Conservation (phyloP, 2,113 vertebrate genomes). For the Lynx canadensis region DNA sequence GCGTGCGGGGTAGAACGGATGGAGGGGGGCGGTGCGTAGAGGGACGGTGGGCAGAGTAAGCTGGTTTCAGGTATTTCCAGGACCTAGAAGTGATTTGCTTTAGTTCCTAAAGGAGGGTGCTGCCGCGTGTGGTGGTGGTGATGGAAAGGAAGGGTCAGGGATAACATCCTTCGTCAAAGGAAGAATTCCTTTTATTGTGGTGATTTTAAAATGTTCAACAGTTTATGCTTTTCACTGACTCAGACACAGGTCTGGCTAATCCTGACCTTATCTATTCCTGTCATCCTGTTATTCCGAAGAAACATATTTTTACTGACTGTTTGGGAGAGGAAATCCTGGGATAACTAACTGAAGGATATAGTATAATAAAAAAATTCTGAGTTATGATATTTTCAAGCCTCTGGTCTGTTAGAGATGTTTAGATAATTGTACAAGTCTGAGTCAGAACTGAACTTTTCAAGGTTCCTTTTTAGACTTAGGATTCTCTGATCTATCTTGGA, state of each 20-base stretch:
- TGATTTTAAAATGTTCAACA: slow-evolving; percentile 39
- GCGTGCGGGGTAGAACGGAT: background rate
- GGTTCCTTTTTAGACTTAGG: slow-evolving; percentile 41
- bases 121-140: background rate
- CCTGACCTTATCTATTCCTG: slow-evolving; percentile 38
- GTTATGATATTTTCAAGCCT: slow-evolving; percentile 51
- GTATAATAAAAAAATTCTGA: slow-evolving; percentile 56
- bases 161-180: background rate
- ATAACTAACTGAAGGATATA: slow-evolving; percentile 55
- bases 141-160: background rate
- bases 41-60: background rate
- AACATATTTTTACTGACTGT: slow-evolving; percentile 60
- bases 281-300: slow-evolving; percentile 72
- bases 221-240: slow-evolving; percentile 45
- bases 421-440: slow-evolving; percentile 28
- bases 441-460: slow-evolving; percentile 58
- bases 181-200: background rate
- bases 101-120: background rate
- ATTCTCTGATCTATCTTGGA: slow-evolving; percentile 1
- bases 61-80: background rate
- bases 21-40: background rate
- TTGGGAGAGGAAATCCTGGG: slow-evolving; percentile 70
- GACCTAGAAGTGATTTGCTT: background rate
- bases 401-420: slow-evolving; percentile 52
- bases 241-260: slow-evolving; percentile 43